These are phyloP conservation scores for Acanthosoma haemorrhoidale DNA, from an alignment of 2,888 invertebrate species.

Conservation along the genomic window DNA sequence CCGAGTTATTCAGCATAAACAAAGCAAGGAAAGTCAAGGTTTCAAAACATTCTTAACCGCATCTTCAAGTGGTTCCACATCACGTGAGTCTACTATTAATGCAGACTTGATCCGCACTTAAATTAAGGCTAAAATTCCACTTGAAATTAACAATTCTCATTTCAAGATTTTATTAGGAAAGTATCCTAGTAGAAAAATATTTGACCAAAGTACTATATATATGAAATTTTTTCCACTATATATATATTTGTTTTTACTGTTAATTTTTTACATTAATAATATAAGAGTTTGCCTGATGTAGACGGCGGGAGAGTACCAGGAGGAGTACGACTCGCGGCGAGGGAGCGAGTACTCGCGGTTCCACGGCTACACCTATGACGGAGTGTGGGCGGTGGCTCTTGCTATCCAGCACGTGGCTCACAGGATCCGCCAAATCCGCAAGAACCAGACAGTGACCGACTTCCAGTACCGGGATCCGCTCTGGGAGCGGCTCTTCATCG, in stretches of 20 bases:
- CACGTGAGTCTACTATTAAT: no score
- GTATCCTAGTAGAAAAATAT: not conserved
- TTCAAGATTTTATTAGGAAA: not conserved
- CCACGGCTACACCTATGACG: constrained; percentile 98
- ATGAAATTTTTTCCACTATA: no score
- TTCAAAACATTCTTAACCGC: no score
- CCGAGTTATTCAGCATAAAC: no score
- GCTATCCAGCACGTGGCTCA: constrained; percentile 88
- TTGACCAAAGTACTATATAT: no score
- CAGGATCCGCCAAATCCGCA: constrained; percentile 60
- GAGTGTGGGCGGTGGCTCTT: constrained; percentile 94
- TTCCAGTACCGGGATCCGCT: constrained; percentile 78
- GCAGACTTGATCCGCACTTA: no score
- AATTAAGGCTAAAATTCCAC: no score
- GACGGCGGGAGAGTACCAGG: constrained; percentile 84
- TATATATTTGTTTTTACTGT: no score
- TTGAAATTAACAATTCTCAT: no score
- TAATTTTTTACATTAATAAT: no score
- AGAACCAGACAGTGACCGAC: constrained; percentile 73
- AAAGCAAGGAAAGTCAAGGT: no score
- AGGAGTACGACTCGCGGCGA: constrained; percentile 75
- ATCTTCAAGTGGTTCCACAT: no score
- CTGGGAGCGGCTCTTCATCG: constrained; percentile 81
- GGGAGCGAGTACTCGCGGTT: constrained; percentile 84
- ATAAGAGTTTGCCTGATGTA: constrained; percentile 51